Evolutionary conservation across 2,888 invertebrate species (phyloP).

Genomic region (Rhopalosiphum nymphaeae): DNA sequence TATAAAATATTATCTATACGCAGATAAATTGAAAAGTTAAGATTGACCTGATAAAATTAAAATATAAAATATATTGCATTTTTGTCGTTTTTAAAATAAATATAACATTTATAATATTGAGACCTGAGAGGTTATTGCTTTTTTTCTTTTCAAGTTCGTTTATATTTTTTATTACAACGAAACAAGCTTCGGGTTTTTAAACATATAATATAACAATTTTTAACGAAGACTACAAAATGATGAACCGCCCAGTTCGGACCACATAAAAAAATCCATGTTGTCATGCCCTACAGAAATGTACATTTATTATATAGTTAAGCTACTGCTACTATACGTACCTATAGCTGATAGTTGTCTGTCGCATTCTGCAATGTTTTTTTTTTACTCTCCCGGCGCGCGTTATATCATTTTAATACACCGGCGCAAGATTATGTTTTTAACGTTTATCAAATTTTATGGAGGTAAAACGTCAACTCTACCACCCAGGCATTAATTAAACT

Average conservation of each 20-base stretch:
- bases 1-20: not conserved
- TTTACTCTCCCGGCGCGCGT: not conserved
- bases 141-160: not conserved
- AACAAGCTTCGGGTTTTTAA: not conserved
- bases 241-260: not conserved
- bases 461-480: conserved; percentile 42
- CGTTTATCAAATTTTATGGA: conserved; percentile 51
- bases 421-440: conserved; percentile 3
- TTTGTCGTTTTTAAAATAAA: not conserved
- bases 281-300: not conserved
- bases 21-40: not conserved
- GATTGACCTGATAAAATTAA: not conserved
- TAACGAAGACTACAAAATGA: not conserved
- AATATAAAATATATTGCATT: not conserved
- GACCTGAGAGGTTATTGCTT: not conserved
- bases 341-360: not conserved
- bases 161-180: not conserved
- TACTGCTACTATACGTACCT: not conserved
- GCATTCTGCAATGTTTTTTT: conserved; percentile 5
- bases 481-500: conserved; percentile 49
- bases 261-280: conserved; percentile 24
- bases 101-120: not conserved
- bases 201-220: not conserved
- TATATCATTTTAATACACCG: conserved; percentile 16
- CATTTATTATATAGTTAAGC: not conserved